These are phyloP conservation scores for Hepsetus odoe DNA, from an alignment of 2,113 vertebrate species.

Conservation along the genomic window DNA sequence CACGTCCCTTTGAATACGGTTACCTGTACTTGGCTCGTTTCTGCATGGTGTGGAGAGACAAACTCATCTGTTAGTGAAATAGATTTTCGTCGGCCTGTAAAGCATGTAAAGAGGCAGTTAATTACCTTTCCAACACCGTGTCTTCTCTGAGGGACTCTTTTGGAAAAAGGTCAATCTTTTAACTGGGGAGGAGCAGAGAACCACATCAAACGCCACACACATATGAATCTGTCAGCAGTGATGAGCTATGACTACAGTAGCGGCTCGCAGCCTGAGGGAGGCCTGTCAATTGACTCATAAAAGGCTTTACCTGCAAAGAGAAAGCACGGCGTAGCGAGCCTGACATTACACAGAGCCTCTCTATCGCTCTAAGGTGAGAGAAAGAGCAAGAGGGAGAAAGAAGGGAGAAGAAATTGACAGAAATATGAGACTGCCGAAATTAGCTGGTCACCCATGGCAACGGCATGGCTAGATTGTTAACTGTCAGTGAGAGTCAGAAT, in stretches of 20 bases:
- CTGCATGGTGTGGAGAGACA: slow-evolving; percentile 11
- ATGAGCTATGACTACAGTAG: slow-evolving; percentile 75
- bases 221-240: slow-evolving; percentile 76
- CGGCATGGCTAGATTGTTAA: no score
- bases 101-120: slow-evolving; percentile 66
- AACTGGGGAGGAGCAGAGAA: slow-evolving; percentile 63
- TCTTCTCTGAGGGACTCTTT: slow-evolving; percentile 61
- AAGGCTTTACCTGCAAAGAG: slow-evolving; percentile 64
- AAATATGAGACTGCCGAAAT: not conserved
- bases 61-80: slow-evolving; percentile 26
- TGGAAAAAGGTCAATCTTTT: slow-evolving; percentile 53
- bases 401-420: not conserved
- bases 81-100: slow-evolving; percentile 59
- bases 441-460: not conserved
- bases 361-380: not conserved
- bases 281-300: slow-evolving; percentile 74
- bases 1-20: no score
- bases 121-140: slow-evolving; percentile 60
- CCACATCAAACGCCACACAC: slow-evolving; percentile 70
- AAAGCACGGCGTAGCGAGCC: slow-evolving; percentile 47
- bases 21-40: no score
- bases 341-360: slow-evolving; percentile 10
- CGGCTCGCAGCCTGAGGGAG: slow-evolving; percentile 65
- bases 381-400: not conserved
- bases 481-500: no score